Percentiles rank a stretch among this genome's conserved stretches.
These are phyloP conservation scores for Ryuthela nishihirai DNA, from an alignment of 2,888 invertebrate species.

Conservation along the genomic window DNA sequence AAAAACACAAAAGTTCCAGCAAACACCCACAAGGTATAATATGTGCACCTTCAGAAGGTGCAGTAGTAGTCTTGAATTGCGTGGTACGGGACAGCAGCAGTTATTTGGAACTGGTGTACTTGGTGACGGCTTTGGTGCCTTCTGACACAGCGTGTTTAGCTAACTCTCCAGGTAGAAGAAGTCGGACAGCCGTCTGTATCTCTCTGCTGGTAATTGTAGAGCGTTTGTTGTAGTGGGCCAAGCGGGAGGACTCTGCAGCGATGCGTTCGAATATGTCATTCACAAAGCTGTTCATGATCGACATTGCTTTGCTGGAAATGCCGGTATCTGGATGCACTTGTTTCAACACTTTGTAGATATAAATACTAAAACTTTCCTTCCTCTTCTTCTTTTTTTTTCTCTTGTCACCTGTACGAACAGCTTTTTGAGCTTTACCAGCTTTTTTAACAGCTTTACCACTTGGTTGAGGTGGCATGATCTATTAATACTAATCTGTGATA, in stretches of 20 bases:
- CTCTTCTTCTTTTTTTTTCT: slow-evolving; percentile 55
- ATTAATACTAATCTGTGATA: background rate
- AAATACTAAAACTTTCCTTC: slow-evolving; percentile 47
- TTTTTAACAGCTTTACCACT: slow-evolving; percentile 46
- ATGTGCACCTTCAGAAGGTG: too few relatives aligned
- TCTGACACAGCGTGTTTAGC: slow-evolving; percentile 67
- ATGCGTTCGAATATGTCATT: slow-evolving; percentile 70
- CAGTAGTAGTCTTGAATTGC: too few relatives aligned
- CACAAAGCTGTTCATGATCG: slow-evolving; percentile 70
- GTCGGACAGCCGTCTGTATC: slow-evolving; percentile 64
- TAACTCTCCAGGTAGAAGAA: slow-evolving; percentile 67
- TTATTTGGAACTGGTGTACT: slow-evolving; percentile 55
- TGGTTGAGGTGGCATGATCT: slow-evolving; percentile 42
- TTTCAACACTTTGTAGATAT: slow-evolving; percentile 52
- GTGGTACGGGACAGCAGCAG: too few relatives aligned
- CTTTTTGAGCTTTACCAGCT: slow-evolving; percentile 58
- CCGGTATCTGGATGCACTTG: slow-evolving; percentile 52
- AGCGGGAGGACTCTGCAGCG: slow-evolving; percentile 62
- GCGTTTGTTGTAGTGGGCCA: slow-evolving; percentile 62
- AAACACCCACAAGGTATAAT: too few relatives aligned
- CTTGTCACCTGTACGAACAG: slow-evolving; percentile 59
- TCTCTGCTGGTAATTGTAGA: slow-evolving; percentile 66
- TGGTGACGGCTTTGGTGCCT: slow-evolving; percentile 62
- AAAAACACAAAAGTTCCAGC: too few relatives aligned
- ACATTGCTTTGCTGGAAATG: slow-evolving; percentile 51